Base-by-base conservation (phyloP, 2,797 vertebrate genomes). In the Monodelphis domestica region DNA sequence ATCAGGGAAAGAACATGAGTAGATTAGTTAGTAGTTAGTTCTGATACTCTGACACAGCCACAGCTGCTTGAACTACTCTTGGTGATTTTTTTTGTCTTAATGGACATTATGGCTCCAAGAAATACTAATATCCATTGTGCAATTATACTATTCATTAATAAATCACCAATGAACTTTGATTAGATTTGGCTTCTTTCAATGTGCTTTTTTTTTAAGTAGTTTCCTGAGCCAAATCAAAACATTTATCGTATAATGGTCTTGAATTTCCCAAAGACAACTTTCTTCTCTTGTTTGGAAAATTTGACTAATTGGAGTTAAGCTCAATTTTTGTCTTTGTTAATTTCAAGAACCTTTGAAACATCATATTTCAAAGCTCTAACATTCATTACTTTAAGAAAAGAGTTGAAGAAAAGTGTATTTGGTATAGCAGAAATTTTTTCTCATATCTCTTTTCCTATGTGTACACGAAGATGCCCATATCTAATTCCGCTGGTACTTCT, bases 61-160 rank as follows among this genome's bases (percentile, higher is more conserved):
- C 7, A 78, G 70, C 70, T 45, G 2, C 21, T 45, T 78, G 21
- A 9, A 45, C 7, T 93, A 10, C 38, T 93, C 45, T 95, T 53
- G 63, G 50, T 90, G 63, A 87, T 57, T 12, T 2, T 63, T 91
- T 95, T 93, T 45, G 52, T 29, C 21, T 93, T 94, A 94, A 92
- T 94, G 38, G n/a, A 55, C n/a, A 90, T 54, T 92, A 94, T 92
- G 30, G 21, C 52, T 17, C 53, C 51, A 91, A 95, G 95, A 95
- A 89, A 78, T 45, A 78, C 54, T n/a, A 90, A 53, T 51, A 53
- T 50, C 51, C 87, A 92, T 29, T 87, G 21, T 94, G 54, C 56
- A 96, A 95, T 91, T 92, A 84, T 87, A 93, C 54, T 94, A 95
- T 94, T 97, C 95, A 96, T 94, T 96, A 97, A 97, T 95, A 96